Base-by-base conservation (phyloP, 2,113 vertebrate species). In the Aleadryas rufinucha region DNA sequence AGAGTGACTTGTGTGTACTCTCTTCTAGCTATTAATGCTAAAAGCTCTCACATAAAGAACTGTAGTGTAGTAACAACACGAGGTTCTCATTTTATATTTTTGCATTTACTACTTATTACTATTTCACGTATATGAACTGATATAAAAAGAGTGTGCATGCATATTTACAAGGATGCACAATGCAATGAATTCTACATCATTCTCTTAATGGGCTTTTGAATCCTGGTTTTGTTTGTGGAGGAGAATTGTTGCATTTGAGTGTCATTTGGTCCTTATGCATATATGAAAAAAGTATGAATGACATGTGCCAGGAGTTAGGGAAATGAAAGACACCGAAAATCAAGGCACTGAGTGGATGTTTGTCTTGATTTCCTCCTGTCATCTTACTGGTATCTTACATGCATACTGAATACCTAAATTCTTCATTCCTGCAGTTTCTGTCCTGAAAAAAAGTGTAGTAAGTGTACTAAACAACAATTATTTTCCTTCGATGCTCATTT, bases 41-140 rank as follows among this genome's bases (percentile, higher is more conserved):
- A 95, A 93, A 92, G 83, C 93, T 89, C 76, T 86, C 94, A 74
- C 61, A 85, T 95, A 90, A 95, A 95, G 63, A 90, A 79, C 75
- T 87, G 54, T 47, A 50, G 42, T n/a, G 30, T 47, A 84, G 44
- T 37, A 92, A 81, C 42, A 84, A 77, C 83, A 81, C 2, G 23
- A 86, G 42, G 33, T 35, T 93, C 63, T 86, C 47, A 20, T 77
- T 94, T 93, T 88, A 30, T 72, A 56, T 77, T 84, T 92, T 89
- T 88, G 63, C 88, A n/a, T 95, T 95, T 88, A 20, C 91, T 92
- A 20, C 76, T 89, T 92, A 64, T 87, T 84, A 66, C 42, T 90
- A 66, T 90, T 90, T 78, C 76, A 86, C 0, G 1, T 70, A 49
- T 57, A 86, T 84, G 59, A 86, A 63, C 56, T 39, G 68, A 63